Evolutionary conservation across 2,113 vertebrate species (phyloP).

Genomic region (Colaptes auratus): DNA sequence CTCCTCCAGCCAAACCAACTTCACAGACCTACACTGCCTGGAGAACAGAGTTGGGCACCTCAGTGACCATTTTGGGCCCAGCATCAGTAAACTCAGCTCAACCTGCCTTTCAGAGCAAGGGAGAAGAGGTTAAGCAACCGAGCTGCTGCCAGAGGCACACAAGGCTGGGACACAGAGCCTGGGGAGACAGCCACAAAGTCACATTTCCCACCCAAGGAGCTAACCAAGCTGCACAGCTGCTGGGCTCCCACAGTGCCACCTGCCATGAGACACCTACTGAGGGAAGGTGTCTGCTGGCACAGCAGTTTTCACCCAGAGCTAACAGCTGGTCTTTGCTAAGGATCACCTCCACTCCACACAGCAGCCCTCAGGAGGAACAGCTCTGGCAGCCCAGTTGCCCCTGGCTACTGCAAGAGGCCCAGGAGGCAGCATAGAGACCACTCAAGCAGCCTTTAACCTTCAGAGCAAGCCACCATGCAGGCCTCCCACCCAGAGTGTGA

Average conservation of each 20-base stretch:
- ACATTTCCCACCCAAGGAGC: neutral
- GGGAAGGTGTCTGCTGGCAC: neutral
- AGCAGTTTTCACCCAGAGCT: fast-evolving
- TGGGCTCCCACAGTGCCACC: fast-evolving
- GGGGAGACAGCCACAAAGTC: neutral
- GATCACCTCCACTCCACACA: neutral
- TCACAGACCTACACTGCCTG: fast-evolving
- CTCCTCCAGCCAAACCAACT: neutral
- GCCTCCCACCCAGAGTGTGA: fast-evolving
- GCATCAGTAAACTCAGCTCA: neutral
- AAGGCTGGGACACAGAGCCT: fast-evolving
- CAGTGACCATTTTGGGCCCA: neutral
- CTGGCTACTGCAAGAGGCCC: fast-evolving
- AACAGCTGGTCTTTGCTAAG: neutral
- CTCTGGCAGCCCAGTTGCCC: fast-evolving
- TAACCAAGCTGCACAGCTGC: neutral
- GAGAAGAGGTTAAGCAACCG: neutral
- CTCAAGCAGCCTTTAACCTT: neutral
- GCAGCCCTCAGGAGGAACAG: fast-evolving
- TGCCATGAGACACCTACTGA: fast-evolving
- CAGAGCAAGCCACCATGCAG: neutral
- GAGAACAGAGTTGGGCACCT: fast-evolving
- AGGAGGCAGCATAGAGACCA: neutral
- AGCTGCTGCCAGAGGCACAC: neutral
- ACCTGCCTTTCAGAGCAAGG: neutral